phyloP scores from a whole-genome alignment of 2,113 vertebrate genomes.

The Parus major region DNA sequence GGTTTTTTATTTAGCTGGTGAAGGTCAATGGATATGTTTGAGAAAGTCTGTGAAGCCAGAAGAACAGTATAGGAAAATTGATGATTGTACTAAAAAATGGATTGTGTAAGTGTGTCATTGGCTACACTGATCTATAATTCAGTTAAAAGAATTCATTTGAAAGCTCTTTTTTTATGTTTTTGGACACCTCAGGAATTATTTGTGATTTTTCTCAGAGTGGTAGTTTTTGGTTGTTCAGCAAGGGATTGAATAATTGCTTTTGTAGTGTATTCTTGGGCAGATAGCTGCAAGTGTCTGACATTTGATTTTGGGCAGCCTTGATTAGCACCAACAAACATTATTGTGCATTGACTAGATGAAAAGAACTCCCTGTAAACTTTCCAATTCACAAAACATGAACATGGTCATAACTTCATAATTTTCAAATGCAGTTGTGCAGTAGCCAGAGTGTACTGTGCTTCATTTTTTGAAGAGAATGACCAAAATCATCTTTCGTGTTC shows the following conservation, averaged over 20 bases:
- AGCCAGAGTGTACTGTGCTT: neutral
- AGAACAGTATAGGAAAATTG: constrained; percentile 11
- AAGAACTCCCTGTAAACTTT: neutral
- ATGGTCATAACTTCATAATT: neutral
- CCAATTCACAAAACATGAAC: neutral
- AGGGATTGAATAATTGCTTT: neutral
- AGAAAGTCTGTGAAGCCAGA: neutral
- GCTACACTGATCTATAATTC: neutral
- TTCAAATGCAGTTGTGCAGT: neutral
- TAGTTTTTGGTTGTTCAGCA: neutral
- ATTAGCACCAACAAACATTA: neutral
- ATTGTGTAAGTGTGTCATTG: neutral
- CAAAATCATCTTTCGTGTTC: neutral
- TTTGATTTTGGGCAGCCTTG: neutral
- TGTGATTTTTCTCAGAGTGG: neutral
- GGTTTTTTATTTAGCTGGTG: neutral
- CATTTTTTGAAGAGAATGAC: neutral
- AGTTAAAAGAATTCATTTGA: neutral
- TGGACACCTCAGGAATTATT: neutral
- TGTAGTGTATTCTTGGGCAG: neutral
- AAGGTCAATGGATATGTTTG: neutral
- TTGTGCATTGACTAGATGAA: neutral
- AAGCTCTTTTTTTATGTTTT: neutral
- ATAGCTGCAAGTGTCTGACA: neutral
- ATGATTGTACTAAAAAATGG: neutral